Percentiles rank a stretch among this genome's conserved stretches.
Evolutionary conservation across 2,797 vertebrate genomes (phyloP).

Genomic region (Platyrinchus mystaceus): DNA sequence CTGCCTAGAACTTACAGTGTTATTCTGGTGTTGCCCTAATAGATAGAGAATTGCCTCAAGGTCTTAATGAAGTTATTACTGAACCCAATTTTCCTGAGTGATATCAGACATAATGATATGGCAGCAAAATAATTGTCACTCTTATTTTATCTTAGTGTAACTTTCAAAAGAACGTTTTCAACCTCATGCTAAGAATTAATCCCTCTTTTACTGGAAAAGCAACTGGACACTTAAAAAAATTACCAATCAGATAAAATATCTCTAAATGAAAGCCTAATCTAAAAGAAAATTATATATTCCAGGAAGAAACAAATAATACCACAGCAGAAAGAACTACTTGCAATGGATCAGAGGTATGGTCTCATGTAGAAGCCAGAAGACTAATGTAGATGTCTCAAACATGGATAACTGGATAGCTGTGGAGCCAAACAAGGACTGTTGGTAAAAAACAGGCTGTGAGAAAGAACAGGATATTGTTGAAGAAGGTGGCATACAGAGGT

Average conservation of each 20-base stretch:
- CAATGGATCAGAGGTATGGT: neutral
- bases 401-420: fast-evolving
- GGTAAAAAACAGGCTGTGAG: neutral
- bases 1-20: constrained; percentile 21
- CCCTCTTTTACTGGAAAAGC: neutral
- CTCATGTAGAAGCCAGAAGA: neutral
- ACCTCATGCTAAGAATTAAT: neutral
- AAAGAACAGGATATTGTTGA: neutral
- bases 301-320: neutral
- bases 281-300: neutral
- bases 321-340: neutral
- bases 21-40: constrained; percentile 16
- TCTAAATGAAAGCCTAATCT: neutral
- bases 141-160: neutral
- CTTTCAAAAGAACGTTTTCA: neutral
- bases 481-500: neutral
- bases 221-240: neutral
- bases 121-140: neutral
- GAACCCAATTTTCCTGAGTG: constrained; percentile 18
- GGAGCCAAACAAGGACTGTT: neutral
- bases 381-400: neutral
- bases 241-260: neutral
- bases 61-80: constrained; percentile 33
- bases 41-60: constrained; percentile 24
- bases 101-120: constrained; percentile 6